Evolutionary conservation across 2,888 invertebrate genomes (phyloP).

Genomic region (Eupelmus urozonus): DNA sequence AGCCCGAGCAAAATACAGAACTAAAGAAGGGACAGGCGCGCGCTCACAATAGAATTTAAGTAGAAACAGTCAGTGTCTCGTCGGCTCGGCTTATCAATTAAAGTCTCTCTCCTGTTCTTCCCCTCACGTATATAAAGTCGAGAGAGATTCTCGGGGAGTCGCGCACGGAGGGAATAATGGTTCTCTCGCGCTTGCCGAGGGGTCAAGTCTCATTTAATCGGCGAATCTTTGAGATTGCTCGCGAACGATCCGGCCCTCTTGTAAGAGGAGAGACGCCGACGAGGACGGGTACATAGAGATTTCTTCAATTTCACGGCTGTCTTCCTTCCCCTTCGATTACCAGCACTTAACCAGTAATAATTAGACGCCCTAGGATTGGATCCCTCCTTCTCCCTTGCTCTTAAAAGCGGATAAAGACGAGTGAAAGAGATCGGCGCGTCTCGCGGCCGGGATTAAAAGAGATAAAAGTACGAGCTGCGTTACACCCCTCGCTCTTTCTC

Average conservation of each 20-base stretch:
- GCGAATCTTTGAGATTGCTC: conserved; percentile 52
- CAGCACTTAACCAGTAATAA: conserved; percentile 74
- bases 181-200: conserved; percentile 10
- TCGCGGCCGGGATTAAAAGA: conserved; percentile 46
- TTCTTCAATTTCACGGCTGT: conserved; percentile 74
- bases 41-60: conserved; percentile 36
- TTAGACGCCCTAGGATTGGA: conserved; percentile 72
- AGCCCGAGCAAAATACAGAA: not conserved
- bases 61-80: conserved; percentile 52
- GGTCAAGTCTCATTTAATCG: conserved; percentile 58
- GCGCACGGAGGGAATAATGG: conserved; percentile 30
- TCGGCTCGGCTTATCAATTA: conserved; percentile 58
- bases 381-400: conserved; percentile 61
- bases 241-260: conserved; percentile 47
- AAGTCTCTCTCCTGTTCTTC: conserved; percentile 28
- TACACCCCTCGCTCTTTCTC: conserved; percentile 9
- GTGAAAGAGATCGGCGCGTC: conserved; percentile 42
- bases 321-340: conserved; percentile 73
- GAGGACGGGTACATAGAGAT: conserved; percentile 62
- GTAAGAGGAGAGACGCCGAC: not conserved
- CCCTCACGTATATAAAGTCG: not conserved
- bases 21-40: not conserved
- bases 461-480: conserved; percentile 48
- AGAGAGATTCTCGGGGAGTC: conserved; percentile 17
- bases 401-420: conserved; percentile 68